Base-by-base conservation (phyloP, 2,888 invertebrate species). In the Podabrus alpinus region DNA sequence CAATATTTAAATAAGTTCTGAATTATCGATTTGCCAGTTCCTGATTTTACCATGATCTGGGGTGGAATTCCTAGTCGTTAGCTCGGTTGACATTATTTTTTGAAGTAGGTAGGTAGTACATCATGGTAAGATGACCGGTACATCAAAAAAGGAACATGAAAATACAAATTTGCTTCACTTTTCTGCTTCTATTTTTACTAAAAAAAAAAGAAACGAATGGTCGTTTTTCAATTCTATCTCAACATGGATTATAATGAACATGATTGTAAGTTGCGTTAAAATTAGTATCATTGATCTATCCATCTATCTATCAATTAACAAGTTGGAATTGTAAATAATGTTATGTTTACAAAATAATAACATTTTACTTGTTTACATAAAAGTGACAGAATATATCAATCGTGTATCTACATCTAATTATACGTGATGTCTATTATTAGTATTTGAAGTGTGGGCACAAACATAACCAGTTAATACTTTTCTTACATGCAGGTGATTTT, bases 371-470 rank as follows among this genome's bases (percentile, higher is more conserved):
- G 69, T 73, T 73, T 69, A 69, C 73, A 61, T 24, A 59, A 25
- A 73, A 64, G 15, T 64, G 66, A 66, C 25, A 73, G 69, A 73
- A 73, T 73, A 66, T 73, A 69, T 73, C 61, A 69, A 69, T 67
- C 67, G 60, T 61, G 17, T 15, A 67, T 66, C 59, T 45, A 45
- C 45, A 45, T 45, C 45, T 45, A 45, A 45, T 45, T 45, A 45
- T 45, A 45, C 45, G 45, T 45, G 45, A 45, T 45, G 45, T 45
- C 45, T 45, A 45, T 45, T 45, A 45, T 45, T 45, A 45, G 45
- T n/a, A 45, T 45, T 29, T n/a, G 45, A 45, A 45, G 45, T n/a
- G 45, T 45, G 45, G 45, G 45, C 45, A 45, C n/a, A 45, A n/a
- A 45, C n/a, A 1, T 45, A 45, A 45, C 45, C 17, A 59, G 45